Evolutionary conservation across 2,113 vertebrate species (phyloP), one percentile per base, ranked within the genome.

Genomic region (Pelvicachromis taeniatus): DNA sequence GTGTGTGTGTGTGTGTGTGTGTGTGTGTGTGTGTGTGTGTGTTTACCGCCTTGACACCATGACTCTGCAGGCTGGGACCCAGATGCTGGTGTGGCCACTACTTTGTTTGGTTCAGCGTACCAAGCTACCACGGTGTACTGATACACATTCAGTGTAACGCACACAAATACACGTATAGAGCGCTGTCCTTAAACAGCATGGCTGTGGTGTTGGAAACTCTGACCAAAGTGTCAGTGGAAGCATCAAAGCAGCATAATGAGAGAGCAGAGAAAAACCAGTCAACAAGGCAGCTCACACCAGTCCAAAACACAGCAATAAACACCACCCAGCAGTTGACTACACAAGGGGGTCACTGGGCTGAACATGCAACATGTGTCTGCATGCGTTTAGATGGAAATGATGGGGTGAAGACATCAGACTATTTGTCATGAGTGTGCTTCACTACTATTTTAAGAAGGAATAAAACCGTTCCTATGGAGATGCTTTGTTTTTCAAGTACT

Each of bases 171-270:
- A 78, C 6, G 53, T 87, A 89, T n/a, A 35, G 7, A 84, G 77
- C 29, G 13, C 4, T 89, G 92, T 91, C 93, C 92, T 90, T 85
- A 91, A 90, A 93, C 90, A 94, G 88, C 88, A 91, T 63, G 82
- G 82, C 92, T 90, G 89, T 83, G 88, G 90, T 89, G 90, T 85
- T 89, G 93, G 93, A 94, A 94, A 94, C 89, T 92, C 83, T 91
- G 89, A 91, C 91, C 91, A 61, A 87, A 88, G 94, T 94, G 93
- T 93, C 92, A 93, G 92, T 85, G 84, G 87, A 89, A 82, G 91
- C 88, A 93, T 94, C 94, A 95, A 93, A 95, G 93, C 80, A 78
- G 81, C 2, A 9, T 91, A 94, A 95, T 94, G 83, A 94, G 84
- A 95, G 93, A 90, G 87, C 23, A 84, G 85, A 86, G 91, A 88